These are phyloP conservation scores for Podabrus alpinus DNA, from an alignment of 2,888 invertebrate species.

Conservation along the genomic window DNA sequence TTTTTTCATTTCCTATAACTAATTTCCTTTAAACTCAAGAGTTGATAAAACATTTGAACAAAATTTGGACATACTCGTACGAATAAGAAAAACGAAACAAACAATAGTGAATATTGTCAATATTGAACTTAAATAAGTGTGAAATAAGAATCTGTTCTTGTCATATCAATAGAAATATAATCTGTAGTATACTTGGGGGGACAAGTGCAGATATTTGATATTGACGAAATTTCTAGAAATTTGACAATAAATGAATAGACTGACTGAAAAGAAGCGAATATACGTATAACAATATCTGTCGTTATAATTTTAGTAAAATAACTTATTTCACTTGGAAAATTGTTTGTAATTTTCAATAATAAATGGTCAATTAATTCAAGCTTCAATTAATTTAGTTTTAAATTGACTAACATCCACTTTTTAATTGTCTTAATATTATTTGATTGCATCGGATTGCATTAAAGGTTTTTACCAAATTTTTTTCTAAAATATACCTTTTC, in stretches of 20 bases:
- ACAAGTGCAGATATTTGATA: neutral
- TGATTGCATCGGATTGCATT: neutral
- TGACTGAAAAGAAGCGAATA: neutral
- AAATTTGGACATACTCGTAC: no score
- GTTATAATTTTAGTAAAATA: no score
- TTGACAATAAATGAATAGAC: neutral
- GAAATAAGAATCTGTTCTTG: neutral
- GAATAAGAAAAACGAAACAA: neutral
- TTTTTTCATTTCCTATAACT: no score
- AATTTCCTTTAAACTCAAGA: no score
- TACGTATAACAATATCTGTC: neutral
- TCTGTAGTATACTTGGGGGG: neutral
- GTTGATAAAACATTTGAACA: no score
- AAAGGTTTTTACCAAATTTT: neutral
- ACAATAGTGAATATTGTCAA: neutral
- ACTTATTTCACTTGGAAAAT: no score
- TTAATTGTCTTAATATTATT: neutral
- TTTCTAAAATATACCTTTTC: neutral
- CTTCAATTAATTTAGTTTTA: no score
- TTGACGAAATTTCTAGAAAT: neutral
- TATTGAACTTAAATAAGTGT: neutral
- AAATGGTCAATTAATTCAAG: no score
- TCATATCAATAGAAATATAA: neutral
- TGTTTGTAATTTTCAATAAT: no score
- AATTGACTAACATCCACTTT: no score